Evolutionary conservation across 2,888 invertebrate species (phyloP).

Genomic region (Euplagia quadripunctaria): DNA sequence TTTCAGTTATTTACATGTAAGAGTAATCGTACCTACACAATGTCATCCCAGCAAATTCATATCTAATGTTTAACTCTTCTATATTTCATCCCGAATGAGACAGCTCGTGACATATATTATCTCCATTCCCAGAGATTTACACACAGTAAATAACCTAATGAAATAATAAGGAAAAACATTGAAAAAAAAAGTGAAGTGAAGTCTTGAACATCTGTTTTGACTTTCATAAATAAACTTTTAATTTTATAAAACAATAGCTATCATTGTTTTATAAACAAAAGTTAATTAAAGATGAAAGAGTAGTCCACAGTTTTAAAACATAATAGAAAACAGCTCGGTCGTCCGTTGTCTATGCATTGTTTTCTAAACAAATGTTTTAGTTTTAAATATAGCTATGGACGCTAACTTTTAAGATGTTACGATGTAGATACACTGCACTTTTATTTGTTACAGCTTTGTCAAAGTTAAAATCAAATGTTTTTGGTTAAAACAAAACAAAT

Average conservation of each 20-base stretch:
- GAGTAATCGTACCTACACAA: constrained; percentile 8
- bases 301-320: constrained; percentile 39
- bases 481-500: background rate
- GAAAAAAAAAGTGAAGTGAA: constrained; percentile 15
- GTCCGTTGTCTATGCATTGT: constrained; percentile 77
- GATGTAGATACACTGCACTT: constrained; percentile 14
- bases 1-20: background rate
- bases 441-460: background rate
- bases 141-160: constrained; percentile 32
- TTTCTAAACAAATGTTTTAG: constrained; percentile 71
- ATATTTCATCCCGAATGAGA: constrained; percentile 49
- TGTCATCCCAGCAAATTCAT: constrained; percentile 35
- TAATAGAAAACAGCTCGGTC: constrained; percentile 52
- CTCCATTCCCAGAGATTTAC: constrained; percentile 50
- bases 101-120: constrained; percentile 32
- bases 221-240: constrained; percentile 22
- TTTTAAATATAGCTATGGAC: constrained; percentile 44
- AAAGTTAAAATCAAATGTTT: background rate
- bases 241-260: constrained; percentile 31
- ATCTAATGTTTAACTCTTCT: constrained; percentile 25
- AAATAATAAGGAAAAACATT: constrained; percentile 31
- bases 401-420: constrained; percentile 46
- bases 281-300: constrained; percentile 55
- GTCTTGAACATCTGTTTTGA: constrained; percentile 20
- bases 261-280: constrained; percentile 43